Percentiles rank a stretch among this genome's conserved stretches.
These are phyloP conservation scores for Phymorhynchus buccinoides DNA, from an alignment of 1,140 invertebrate genomes.

Conservation along the genomic window DNA sequence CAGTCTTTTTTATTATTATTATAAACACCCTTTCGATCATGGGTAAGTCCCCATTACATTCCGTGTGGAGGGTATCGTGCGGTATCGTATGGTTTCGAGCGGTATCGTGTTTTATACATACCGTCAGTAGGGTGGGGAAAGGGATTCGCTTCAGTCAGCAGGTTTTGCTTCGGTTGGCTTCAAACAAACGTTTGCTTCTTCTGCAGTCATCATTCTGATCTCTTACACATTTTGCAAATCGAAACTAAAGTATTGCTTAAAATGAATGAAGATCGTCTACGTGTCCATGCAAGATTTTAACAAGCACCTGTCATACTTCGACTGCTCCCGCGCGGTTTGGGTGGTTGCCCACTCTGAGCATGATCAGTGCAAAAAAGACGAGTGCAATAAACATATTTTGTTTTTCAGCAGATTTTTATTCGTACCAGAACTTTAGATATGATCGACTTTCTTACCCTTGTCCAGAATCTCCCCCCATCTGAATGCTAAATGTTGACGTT, in stretches of 20 bases:
- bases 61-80: too few species aligned
- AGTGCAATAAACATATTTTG: not conserved
- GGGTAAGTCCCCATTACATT: too few species aligned
- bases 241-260: not conserved
- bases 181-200: too few species aligned
- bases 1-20: too few species aligned
- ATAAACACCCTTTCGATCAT: too few species aligned
- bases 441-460: not conserved
- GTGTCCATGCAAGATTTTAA: slow-evolving; percentile 6
- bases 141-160: too few species aligned
- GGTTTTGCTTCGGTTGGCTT: too few species aligned
- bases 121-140: too few species aligned
- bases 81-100: too few species aligned
- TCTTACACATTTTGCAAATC: not conserved
- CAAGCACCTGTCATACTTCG: not conserved
- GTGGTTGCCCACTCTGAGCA: not conserved
- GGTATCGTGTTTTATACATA: too few species aligned
- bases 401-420: not conserved
- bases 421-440: not conserved
- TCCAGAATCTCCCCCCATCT: slow-evolving; percentile 23
- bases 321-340: slow-evolving; percentile 17
- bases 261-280: not conserved
- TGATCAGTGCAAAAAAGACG: not conserved
- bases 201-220: too few species aligned
- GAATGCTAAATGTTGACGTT: slow-evolving; percentile 36